phyloP scores from a whole-genome alignment of 1,140 invertebrate species.

The Monomorium pharaonis region DNA sequence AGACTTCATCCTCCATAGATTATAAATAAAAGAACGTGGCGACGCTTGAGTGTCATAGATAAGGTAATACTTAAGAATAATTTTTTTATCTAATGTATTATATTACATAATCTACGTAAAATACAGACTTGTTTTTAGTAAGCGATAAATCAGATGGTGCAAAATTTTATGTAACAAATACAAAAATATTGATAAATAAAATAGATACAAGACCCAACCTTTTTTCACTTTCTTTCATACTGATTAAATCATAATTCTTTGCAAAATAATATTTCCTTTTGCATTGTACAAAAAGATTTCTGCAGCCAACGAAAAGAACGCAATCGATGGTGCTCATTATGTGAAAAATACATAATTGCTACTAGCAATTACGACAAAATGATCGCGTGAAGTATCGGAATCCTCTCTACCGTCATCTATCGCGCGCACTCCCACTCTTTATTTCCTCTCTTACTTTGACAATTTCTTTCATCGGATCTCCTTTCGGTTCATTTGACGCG shows the following conservation, averaged over 20 bases:
- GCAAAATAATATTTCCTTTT: not conserved
- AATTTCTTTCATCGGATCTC: constrained; percentile 84
- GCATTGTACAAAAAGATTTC: not conserved
- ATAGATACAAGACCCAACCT: not conserved
- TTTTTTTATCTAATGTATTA: not conserved
- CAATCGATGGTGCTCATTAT: not conserved
- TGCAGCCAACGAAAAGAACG: not conserved
- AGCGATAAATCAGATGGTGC: not conserved
- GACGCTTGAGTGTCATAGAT: constrained; percentile 23
- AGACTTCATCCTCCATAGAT: constrained; percentile 29
- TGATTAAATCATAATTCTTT: not conserved
- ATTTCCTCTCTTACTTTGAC: constrained; percentile 77
- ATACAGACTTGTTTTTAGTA: not conserved
- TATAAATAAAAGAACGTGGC: constrained; percentile 42
- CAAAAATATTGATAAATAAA: not conserved
- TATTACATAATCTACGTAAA: not conserved
- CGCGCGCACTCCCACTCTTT: constrained; percentile 3
- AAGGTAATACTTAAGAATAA: constrained; percentile 2
- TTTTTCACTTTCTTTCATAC: not conserved
- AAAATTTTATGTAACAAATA: not conserved
- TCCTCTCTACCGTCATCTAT: constrained; percentile 9
- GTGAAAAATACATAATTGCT: constrained; percentile 35
- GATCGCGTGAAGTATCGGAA: constrained; percentile 42
- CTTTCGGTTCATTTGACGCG: constrained; percentile 83
- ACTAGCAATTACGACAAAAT: constrained; percentile 35